Base-by-base conservation (phyloP, 2,888 invertebrate species). In the Ochropleura leucogaster region DNA sequence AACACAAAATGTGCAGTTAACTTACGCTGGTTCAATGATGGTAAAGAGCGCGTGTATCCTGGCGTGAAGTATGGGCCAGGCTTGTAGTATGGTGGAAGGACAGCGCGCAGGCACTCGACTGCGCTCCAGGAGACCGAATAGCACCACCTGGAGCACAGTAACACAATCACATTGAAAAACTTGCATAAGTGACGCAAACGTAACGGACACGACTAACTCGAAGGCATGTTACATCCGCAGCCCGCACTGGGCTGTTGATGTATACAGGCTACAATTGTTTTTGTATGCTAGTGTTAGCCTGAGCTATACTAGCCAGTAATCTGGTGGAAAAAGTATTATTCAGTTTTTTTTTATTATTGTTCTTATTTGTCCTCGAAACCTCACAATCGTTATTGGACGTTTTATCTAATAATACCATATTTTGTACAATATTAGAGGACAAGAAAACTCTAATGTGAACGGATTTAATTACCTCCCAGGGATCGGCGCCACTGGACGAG, bases 21-120 rank as follows among this genome's bases (percentile, higher is more conserved):
- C 98, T 97, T 94, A 98, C 98, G 98, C 98, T 10, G 99, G 99
- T 96, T 99, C 99, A 20, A 99, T 98, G 74, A 99, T 98, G 59
- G 98, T 98, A 93, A 98, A 99, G 4, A 99, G 97, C 0, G 99
- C 98, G 88, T 98, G 99, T 71, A 99, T 97, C 85, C 99, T 97
- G 0, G 98, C 98, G 95, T 98, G 99, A 46, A 99, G 98, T 75
- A 99, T 98, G 0, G 99, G 99, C 99, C 99, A 99, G 5, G 99
- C 98, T 90, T 99, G 98, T 62, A 98, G 97, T 0, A 99, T 97
- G 3, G 99, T 98, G 44, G 98, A 97, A 0, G 99, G 98, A 90
- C 99, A 99, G 53, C 97, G 97, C 18, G 98, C 97, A 40, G 99
- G 97, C 67, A 99, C 97, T 74, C 98, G 97, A 79, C 98, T 98